phyloP scores from a whole-genome alignment of 1,140 invertebrate genomes.

The Eurosta solidaginis region DNA sequence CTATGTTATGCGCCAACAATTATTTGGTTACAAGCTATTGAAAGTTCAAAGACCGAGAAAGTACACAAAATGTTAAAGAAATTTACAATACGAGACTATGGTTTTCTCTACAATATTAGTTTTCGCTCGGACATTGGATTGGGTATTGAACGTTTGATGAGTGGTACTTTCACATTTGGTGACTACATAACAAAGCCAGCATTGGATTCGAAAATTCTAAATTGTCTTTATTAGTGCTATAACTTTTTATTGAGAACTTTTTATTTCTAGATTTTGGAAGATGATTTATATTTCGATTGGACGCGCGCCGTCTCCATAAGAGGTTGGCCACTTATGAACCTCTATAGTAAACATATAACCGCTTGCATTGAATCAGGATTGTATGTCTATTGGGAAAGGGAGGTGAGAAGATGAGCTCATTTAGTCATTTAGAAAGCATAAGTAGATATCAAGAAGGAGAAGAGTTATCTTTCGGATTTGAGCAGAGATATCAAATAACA shows the following conservation, averaged over 20 bases:
- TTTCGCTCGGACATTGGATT: constrained; percentile 47
- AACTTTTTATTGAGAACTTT: not conserved
- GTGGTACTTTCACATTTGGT: constrained; percentile 47
- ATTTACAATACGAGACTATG: constrained; percentile 49
- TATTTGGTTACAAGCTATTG: constrained; percentile 49
- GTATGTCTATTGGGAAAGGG: constrained; percentile 49
- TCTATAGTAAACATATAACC: constrained; percentile 46
- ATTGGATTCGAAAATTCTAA: constrained; percentile 48
- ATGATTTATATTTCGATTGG: constrained; percentile 55
- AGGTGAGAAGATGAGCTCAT: not conserved
- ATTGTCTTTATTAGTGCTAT: not conserved
- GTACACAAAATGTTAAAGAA: constrained; percentile 45
- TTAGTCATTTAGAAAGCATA: not conserved
- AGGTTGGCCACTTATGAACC: constrained; percentile 50
- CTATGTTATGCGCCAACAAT: constrained; percentile 54
- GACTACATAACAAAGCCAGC: constrained; percentile 46
- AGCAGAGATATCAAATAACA: no score
- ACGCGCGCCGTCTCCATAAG: constrained; percentile 51
- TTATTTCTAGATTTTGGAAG: constrained; percentile 31
- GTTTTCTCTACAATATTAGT: constrained; percentile 48
- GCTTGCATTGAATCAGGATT: constrained; percentile 48
- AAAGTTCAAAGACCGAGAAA: constrained; percentile 42
- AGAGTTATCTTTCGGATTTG: no score
- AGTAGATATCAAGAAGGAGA: no score
- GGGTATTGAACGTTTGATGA: constrained; percentile 47